Conservation (phyloP, 2,113 vertebrate species). For the Caracal caracal region DNA sequence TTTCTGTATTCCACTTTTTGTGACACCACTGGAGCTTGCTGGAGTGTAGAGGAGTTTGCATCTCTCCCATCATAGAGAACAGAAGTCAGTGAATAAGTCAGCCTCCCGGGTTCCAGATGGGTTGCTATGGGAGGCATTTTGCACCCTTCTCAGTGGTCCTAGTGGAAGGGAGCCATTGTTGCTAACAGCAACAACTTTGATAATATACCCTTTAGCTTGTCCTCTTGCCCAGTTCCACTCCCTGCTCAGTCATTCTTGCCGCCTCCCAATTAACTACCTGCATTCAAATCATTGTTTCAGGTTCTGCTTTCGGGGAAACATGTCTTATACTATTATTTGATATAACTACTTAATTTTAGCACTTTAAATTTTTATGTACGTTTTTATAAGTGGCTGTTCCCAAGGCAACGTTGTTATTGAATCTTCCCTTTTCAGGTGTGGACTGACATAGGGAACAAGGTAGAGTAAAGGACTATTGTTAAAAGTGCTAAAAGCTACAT, state of each 20-base stretch:
- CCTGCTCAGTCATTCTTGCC: not conserved
- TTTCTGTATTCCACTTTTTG: not conserved
- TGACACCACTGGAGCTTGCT: not conserved
- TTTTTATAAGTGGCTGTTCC: not conserved
- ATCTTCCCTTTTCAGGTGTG: not conserved
- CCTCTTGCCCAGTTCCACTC: not conserved
- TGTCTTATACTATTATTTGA: not conserved
- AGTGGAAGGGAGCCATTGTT: not conserved
- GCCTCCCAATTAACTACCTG: not conserved
- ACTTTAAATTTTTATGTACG: not conserved
- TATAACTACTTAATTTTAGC: not conserved
- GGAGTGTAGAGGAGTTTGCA: not conserved
- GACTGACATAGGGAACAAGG: not conserved
- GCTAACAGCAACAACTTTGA: not conserved
- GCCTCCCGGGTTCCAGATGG: not conserved
- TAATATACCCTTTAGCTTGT: not conserved
- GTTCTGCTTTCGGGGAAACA: not conserved
- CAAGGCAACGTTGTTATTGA: not conserved
- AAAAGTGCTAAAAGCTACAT: not conserved
- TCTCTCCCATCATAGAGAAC: not conserved
- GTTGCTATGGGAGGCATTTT: not conserved
- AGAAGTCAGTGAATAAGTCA: not conserved
- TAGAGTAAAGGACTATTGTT: not conserved
- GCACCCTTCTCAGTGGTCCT: not conserved
- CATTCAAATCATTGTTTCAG: not conserved